A percentile compares a stretch with the other conserved stretches of the same genome.
phyloP scores from a whole-genome alignment of 2,113 vertebrate species.

The Morone saxatilis region DNA sequence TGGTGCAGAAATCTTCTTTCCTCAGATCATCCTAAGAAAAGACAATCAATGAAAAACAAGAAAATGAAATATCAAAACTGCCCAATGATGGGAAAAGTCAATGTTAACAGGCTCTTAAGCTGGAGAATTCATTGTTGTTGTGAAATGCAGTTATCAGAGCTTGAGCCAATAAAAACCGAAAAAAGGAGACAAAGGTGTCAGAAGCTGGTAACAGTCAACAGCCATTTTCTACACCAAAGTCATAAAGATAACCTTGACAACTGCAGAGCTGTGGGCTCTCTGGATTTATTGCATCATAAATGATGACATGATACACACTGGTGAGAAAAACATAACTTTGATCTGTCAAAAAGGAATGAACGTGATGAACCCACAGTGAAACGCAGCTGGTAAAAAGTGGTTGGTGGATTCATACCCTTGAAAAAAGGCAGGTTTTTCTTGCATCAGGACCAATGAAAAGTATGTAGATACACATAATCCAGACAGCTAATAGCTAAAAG shows the following conservation, averaged over 20 bases:
- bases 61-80: not conserved
- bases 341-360: not conserved
- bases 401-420: not conserved
- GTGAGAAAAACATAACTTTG: not conserved
- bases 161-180: not conserved
- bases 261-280: not conserved
- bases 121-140: not conserved
- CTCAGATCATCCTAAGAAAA: constrained; percentile 91
- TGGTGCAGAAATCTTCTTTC: constrained; percentile 98
- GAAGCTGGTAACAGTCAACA: not conserved
- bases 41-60: not conserved
- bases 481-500: not conserved
- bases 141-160: not conserved
- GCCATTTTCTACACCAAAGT: constrained; percentile 10
- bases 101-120: not conserved
- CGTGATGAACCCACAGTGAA: not conserved
- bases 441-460: not conserved
- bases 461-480: not conserved
- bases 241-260: constrained; percentile 41
- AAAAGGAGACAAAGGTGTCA: not conserved
- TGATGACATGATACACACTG: not conserved
- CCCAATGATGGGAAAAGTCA: not conserved
- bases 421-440: not conserved
- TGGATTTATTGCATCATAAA: constrained; percentile 51
- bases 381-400: not conserved